Evolutionary conservation across 2,888 invertebrate genomes (phyloP).

Genomic region (Slavum lentiscoides): DNA sequence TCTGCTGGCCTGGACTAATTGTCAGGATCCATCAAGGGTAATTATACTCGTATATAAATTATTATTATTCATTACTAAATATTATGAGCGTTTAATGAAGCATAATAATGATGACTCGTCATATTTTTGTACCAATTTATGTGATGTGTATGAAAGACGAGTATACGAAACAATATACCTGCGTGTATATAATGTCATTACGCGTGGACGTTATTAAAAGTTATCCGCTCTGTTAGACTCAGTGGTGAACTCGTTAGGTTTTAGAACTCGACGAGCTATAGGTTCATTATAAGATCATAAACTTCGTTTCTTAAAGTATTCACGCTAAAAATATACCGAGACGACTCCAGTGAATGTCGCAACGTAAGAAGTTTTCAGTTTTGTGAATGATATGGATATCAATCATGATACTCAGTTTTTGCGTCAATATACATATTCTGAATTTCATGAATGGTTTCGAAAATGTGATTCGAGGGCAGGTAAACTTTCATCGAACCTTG

Average conservation of each 20-base stretch:
- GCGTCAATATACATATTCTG: no score
- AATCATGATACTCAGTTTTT: no score
- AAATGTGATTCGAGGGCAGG: no score
- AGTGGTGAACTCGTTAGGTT: constrained; percentile 14
- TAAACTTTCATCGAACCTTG: no score
- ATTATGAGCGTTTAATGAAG: neutral
- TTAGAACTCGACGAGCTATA: neutral
- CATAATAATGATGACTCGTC: neutral
- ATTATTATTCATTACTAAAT: neutral
- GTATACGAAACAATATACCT: neutral
- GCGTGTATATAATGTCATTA: neutral
- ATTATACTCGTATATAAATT: constrained; percentile 49
- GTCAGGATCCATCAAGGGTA: constrained; percentile 71
- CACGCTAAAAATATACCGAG: no score
- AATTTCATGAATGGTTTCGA: no score
- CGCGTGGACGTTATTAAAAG: constrained; percentile 12
- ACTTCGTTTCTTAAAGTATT: no score
- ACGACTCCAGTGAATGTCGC: no score
- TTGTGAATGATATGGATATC: no score
- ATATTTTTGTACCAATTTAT: neutral
- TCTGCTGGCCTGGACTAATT: constrained; percentile 65
- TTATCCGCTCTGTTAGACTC: constrained; percentile 24
- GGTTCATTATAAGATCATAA: constrained; percentile 12
- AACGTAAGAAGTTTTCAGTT: no score
- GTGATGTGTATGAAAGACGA: neutral